Percentiles rank a stretch among this genome's conserved stretches.
Evolutionary conservation across 2,888 invertebrate species (phyloP).

Genomic region (Taphrorychus bicolor): DNA sequence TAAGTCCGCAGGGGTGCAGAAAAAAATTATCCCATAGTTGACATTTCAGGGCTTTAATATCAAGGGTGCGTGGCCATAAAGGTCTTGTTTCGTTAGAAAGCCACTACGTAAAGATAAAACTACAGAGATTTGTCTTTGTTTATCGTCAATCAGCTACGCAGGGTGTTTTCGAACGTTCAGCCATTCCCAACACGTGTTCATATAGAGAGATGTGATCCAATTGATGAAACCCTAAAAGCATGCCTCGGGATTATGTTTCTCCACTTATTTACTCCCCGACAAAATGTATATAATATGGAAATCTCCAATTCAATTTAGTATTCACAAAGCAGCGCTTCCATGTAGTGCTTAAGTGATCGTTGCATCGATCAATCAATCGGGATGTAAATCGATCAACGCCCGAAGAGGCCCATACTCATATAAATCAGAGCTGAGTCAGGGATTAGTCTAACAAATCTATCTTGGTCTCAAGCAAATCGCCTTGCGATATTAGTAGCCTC

Average conservation of each 20-base stretch:
- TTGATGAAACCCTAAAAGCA: conserved; percentile 5
- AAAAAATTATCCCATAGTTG: conserved; percentile 24
- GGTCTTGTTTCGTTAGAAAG: conserved; percentile 9
- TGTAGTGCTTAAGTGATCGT: conserved; percentile 9
- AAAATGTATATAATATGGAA: conserved; percentile 12
- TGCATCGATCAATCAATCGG: conserved; percentile 16
- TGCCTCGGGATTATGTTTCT: neutral
- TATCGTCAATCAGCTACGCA: neutral
- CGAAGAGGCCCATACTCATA: conserved; percentile 7
- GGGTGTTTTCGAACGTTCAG: too few species aligned
- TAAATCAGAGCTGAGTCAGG: conserved; percentile 14
- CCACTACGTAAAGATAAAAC: conserved; percentile 10
- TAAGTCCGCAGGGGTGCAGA: conserved; percentile 17
- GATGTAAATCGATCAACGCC: conserved; percentile 13
- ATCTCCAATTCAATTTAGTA: neutral
- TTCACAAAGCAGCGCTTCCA: conserved; percentile 7
- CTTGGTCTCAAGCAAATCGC: conserved; percentile 14
- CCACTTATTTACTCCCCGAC: neutral
- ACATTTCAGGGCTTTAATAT: conserved; percentile 17
- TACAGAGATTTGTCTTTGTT: neutral
- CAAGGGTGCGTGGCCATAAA: conserved; percentile 15
- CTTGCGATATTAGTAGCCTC: neutral
- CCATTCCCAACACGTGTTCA: too few species aligned
- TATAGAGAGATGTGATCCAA: neutral
- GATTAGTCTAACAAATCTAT: conserved; percentile 25